A percentile compares a stretch with the other conserved stretches of the same genome.
phyloP scores from a whole-genome alignment of 2,888 invertebrate species.

The Malthinus flaveolus region DNA sequence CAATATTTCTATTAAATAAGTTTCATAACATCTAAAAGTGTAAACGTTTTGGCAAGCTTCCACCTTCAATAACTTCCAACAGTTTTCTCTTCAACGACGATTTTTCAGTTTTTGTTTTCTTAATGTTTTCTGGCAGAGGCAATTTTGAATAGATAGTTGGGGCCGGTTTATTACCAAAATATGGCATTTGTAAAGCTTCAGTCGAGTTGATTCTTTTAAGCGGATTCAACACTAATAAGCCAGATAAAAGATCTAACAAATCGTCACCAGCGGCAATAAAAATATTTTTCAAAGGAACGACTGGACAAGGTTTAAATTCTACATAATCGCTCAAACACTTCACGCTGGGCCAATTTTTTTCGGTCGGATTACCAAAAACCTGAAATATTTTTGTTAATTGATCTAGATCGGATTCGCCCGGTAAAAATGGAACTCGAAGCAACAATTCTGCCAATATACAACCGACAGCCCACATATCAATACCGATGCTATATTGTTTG shows the following conservation, averaged over 20 bases:
- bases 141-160: slow-evolving; percentile 83
- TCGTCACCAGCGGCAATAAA: slow-evolving; percentile 96
- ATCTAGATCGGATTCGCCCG: slow-evolving; percentile 96
- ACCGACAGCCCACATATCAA: slow-evolving; percentile 99
- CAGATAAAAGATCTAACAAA: slow-evolving; percentile 78
- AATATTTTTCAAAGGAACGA: slow-evolving; percentile 85
- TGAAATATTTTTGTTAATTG: slow-evolving; percentile 95
- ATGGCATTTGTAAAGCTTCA: slow-evolving; percentile 85
- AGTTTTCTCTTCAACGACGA: slow-evolving; percentile 78
- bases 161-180: slow-evolving; percentile 88
- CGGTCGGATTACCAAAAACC: slow-evolving; percentile 91
- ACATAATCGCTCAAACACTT: slow-evolving; percentile 86
- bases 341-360: slow-evolving; percentile 89
- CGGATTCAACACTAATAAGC: slow-evolving; percentile 81
- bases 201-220: slow-evolving; percentile 78
- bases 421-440: slow-evolving; percentile 88
- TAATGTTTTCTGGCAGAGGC: slow-evolving; percentile 73
- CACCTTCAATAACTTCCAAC: slow-evolving; percentile 71
- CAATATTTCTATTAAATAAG: background rate
- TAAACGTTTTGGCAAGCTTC: slow-evolving; percentile 67
- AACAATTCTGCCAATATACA: slow-evolving; percentile 96
- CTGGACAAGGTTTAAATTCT: slow-evolving; percentile 84
- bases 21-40: slow-evolving; percentile 59
- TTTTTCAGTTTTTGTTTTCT: slow-evolving; percentile 64
- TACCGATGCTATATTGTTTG: slow-evolving; percentile 89